phyloP scores from a whole-genome alignment of 2,113 vertebrate genomes.

The Mobula birostris region DNA sequence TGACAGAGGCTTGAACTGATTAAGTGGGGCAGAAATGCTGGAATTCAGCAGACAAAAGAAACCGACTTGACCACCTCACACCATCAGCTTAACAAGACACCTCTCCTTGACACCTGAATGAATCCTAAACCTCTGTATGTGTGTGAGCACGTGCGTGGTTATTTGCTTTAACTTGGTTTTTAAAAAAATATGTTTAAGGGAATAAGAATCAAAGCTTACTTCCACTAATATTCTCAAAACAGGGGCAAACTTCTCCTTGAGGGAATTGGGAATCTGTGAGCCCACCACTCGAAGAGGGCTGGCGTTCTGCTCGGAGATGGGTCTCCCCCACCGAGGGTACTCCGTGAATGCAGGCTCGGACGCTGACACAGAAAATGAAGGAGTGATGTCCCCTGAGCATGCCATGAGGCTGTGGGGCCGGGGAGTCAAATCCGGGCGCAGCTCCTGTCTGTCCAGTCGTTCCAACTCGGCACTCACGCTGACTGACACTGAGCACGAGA shows the following conservation, averaged over 20 bases:
- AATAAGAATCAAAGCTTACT: neutral
- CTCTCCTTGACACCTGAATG: neutral
- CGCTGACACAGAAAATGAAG: conserved; percentile 80
- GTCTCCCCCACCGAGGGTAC: conserved; percentile 89
- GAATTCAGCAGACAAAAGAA: conserved; percentile 42
- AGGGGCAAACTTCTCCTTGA: conserved; percentile 96
- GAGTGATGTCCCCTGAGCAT: conserved; percentile 87
- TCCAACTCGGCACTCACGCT: conserved; percentile 96
- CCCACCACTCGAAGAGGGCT: conserved; percentile 81
- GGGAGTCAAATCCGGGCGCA: conserved; percentile 83
- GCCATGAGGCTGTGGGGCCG: conserved; percentile 89
- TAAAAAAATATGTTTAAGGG: neutral
- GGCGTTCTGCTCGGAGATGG: conserved; percentile 91
- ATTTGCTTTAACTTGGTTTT: neutral
- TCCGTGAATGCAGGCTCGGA: conserved; percentile 79
- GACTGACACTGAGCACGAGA: conserved; percentile 90
- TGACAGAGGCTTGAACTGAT: conserved; percentile 41
- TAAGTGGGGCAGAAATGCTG: conserved; percentile 41
- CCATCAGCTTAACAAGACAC: conserved; percentile 20
- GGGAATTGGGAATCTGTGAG: conserved; percentile 94
- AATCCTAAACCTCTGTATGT: neutral
- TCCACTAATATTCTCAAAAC: conserved; percentile 51
- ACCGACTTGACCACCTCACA: conserved; percentile 42
- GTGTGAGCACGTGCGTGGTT: neutral
- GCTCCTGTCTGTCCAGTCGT: conserved; percentile 89